Base-by-base conservation (phyloP, 2,797 vertebrate species). In the Trachops cirrhosus region DNA sequence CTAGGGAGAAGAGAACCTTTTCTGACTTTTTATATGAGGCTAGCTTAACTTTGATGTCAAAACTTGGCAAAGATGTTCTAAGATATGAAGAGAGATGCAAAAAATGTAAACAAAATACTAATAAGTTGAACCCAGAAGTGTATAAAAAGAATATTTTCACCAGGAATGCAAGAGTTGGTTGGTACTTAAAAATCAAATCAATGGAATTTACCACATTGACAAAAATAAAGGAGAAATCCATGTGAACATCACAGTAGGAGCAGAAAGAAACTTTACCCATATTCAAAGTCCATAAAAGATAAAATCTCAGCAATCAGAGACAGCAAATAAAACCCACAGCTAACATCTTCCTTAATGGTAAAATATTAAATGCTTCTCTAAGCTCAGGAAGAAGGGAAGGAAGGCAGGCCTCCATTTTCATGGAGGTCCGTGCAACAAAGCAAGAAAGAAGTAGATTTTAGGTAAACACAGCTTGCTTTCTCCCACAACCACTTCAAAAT, bases 311-410 rank as follows among this genome's bases (percentile, higher is more conserved):
- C 19, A 9, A 37, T 5, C 8, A 0, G 11, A 73, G 37, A 24
- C 37, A 3, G 9, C 6, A 15, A 0, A 5, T 32, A 10, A 59
- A 10, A 21, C n/a, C 48, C 7, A 3, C n/a, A 24, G 18, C 48
- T 11, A 12, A 5, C 71, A 2, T 16, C 3, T 29, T 16, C 10
- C 39, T 71, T 3, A 10, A 18, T 32, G 52, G 24, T 37, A 70
- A 39, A 64, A 39, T 10, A 32, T 1, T 48, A 12, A 16, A 22
- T 4, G 32, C 32, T 68, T 57, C 59, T 54, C 48, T 64, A 29
- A 89, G 44, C 64, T 34, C 73, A 52, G 86, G 57, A 29, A 15
- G n/a, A 50, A 54, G n/a, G 24, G 2, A 19, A 7, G 39, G 14
- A 26, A 26, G 26, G 37, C 37, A 3, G 0, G 18, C 19, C 19